These are phyloP conservation scores for Aphidius ervi DNA, from an alignment of 1,140 invertebrate genomes.

Conservation along the genomic window DNA sequence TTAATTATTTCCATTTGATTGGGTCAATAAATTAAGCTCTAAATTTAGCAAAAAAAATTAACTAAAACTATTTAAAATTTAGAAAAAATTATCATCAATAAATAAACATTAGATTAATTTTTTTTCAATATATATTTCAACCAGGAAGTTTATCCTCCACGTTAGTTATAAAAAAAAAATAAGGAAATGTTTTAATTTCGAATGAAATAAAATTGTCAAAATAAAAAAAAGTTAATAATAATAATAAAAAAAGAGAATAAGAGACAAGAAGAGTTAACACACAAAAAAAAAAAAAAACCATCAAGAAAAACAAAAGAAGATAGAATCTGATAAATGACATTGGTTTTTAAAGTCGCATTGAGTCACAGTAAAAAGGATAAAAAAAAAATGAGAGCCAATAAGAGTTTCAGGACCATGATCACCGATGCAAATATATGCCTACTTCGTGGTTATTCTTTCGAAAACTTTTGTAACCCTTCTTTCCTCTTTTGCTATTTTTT, in stretches of 20 bases:
- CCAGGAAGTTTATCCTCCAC: no score
- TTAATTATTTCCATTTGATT: no score
- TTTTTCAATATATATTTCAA: no score
- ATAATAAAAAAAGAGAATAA: no score
- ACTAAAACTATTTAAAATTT: no score
- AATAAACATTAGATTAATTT: no score
- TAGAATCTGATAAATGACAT: slow-evolving; percentile 34
- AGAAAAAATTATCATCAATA: no score
- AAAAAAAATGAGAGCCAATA: slow-evolving; percentile 1
- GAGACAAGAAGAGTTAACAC: no score
- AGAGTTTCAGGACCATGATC: slow-evolving; percentile 20
- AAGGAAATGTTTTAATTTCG: slow-evolving; percentile 2
- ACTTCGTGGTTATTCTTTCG: slow-evolving; percentile 7
- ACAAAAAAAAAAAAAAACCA: no score
- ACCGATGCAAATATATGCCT: slow-evolving; percentile 32
- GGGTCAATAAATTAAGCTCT: no score
- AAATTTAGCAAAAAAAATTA: no score
- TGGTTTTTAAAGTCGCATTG: neutral
- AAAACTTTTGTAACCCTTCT: neutral
- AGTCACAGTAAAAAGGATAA: neutral
- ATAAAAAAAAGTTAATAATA: neutral
- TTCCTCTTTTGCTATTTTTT: slow-evolving; percentile 9
- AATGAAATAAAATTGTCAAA: slow-evolving; percentile 4
- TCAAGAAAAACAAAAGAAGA: slow-evolving; percentile 27
- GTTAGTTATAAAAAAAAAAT: neutral